Percentiles rank a stretch among this genome's conserved stretches.
phyloP scores from a whole-genome alignment of 1,140 invertebrate genomes.

The Macrobrachium rosenbergii region DNA sequence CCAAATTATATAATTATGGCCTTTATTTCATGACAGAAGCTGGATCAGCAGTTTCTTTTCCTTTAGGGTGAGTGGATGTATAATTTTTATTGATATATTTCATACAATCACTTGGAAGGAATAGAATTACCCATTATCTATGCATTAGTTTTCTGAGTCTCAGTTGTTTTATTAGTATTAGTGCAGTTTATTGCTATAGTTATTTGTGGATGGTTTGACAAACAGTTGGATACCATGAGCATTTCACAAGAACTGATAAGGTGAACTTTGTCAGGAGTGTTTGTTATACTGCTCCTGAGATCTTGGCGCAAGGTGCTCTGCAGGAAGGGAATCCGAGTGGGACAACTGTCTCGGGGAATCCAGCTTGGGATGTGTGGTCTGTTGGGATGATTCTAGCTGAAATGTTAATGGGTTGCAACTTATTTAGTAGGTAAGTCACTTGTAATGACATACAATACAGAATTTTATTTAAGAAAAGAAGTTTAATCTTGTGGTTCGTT shows the following conservation, averaged over 20 bases:
- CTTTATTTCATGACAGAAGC: slow-evolving; percentile 90
- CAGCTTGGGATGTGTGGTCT: slow-evolving; percentile 87
- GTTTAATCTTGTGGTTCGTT: too few species aligned
- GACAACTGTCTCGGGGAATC: slow-evolving; percentile 42
- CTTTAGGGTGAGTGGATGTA: slow-evolving; percentile 81
- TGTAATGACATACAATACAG: too few species aligned
- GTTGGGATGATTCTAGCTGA: slow-evolving; percentile 90
- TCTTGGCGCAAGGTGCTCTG: slow-evolving; percentile 75
- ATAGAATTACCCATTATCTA: too few species aligned
- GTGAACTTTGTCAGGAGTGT: slow-evolving; percentile 74
- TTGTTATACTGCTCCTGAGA: slow-evolving; percentile 89
- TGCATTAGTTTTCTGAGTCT: too few species aligned
- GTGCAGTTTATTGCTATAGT: not conserved
- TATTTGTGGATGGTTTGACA: not conserved
- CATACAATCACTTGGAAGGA: too few species aligned
- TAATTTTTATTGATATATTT: too few species aligned
- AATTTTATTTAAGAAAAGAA: too few species aligned
- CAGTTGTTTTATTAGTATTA: not conserved
- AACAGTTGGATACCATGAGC: not conserved
- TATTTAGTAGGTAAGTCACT: slow-evolving; percentile 74
- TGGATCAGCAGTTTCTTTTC: slow-evolving; percentile 90
- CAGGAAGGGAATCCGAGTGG: slow-evolving; percentile 45
- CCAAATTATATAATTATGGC: slow-evolving; percentile 94
- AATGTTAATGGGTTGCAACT: slow-evolving; percentile 74
- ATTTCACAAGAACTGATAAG: not conserved